phyloP scores from a whole-genome alignment of 2,113 vertebrate genomes.

The Alligator mississippiensis region DNA sequence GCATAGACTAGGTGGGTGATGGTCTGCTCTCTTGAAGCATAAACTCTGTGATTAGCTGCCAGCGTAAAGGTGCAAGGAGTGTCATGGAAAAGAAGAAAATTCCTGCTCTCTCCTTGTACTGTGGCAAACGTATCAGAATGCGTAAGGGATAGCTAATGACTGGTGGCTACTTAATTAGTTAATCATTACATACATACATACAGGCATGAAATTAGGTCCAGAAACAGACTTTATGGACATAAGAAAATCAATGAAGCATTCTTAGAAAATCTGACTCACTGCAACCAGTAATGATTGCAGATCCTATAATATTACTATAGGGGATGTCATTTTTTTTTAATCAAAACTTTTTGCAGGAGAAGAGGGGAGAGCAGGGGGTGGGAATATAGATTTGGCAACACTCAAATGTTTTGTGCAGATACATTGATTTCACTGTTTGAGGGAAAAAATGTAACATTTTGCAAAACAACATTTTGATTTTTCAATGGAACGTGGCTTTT shows the following conservation, averaged over 20 bases:
- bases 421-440: background rate
- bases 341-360: no score
- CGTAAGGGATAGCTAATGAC: background rate
- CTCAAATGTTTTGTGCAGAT: background rate
- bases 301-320: no score
- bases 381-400: background rate
- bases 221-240: fast-evolving
- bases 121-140: background rate
- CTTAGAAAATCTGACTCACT: background rate
- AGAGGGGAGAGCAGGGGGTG: fast-evolving
- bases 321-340: no score
- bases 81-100: background rate
- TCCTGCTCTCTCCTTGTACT: background rate
- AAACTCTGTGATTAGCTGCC: background rate
- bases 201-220: fast-evolving
- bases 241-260: background rate
- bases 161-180: background rate
- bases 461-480: no score
- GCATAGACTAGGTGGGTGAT: background rate
- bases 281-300: fast-evolving
- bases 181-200: background rate
- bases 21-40: background rate
- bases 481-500: background rate
- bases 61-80: background rate
- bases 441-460: no score